phyloP scores from a whole-genome alignment of 53 echinoderm and acorn worm genomes.

The Temnopleurus reevesii region DNA sequence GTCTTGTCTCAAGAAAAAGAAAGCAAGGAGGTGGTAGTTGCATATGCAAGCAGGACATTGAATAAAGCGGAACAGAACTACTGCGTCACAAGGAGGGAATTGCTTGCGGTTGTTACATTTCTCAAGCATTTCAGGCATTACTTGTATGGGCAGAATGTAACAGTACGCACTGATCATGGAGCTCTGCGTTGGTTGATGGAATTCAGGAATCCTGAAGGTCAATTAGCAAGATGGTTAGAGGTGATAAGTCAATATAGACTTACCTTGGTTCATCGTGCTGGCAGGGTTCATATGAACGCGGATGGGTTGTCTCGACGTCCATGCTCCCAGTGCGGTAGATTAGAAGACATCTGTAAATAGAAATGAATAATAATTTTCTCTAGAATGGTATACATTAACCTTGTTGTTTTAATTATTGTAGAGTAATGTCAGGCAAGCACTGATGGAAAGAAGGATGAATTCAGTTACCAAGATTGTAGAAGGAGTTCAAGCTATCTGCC shows the following conservation, averaged over 20 bases:
- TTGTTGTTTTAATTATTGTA: no score
- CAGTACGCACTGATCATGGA: constrained; percentile 42
- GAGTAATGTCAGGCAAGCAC: no score
- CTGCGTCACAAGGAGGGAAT: constrained; percentile 43
- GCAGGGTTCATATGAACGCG: background rate
- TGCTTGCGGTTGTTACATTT: background rate
- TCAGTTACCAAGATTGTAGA: background rate
- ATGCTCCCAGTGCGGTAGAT: background rate
- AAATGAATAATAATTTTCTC: no score
- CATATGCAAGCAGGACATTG: constrained; percentile 10
- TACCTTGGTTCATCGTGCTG: constrained; percentile 33
- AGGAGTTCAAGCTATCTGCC: background rate
- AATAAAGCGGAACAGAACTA: constrained; percentile 19
- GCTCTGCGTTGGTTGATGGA: constrained; percentile 43
- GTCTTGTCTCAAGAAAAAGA: constrained; percentile 9
- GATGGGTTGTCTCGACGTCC: constrained; percentile 35
- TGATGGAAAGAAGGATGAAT: no score
- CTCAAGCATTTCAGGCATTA: constrained; percentile 50
- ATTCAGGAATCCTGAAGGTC: constrained; percentile 53
- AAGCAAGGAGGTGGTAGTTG: background rate
- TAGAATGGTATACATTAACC: no score
- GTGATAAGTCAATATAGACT: constrained; percentile 7
- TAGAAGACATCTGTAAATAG: background rate
- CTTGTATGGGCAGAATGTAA: constrained; percentile 12
- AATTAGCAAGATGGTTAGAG: constrained; percentile 47